A percentile compares a stretch with the other conserved stretches of the same genome.
Conservation (phyloP, 2,113 vertebrate species). For the Junco hyemalis region DNA sequence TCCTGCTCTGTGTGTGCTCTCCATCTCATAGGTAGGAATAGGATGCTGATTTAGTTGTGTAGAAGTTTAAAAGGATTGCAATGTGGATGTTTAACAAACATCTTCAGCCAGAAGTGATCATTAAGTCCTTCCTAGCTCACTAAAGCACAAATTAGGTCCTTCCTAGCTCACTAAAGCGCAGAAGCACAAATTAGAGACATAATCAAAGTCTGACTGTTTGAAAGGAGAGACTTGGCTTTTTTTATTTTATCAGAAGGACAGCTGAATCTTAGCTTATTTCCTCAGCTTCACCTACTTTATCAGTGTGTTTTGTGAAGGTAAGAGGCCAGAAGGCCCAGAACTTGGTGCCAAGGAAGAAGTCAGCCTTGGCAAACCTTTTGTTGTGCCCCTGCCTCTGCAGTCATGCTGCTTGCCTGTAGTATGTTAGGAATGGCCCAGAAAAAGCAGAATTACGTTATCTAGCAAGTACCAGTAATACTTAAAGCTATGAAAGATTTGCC, state of each 20-base stretch:
- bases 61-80: neutral
- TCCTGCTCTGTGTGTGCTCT: neutral
- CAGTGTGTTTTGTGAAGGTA: neutral
- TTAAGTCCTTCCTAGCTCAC: neutral
- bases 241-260: neutral
- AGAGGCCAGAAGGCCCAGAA: neutral
- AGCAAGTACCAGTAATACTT: slow-evolving; percentile 43
- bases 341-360: neutral
- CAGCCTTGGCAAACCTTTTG: neutral
- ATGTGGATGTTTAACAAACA: neutral
- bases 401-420: neutral
- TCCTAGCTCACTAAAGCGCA: neutral
- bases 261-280: neutral
- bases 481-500: slow-evolving; percentile 3
- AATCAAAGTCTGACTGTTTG: neutral
- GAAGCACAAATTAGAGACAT: neutral
- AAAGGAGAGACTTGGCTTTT: neutral
- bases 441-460: slow-evolving; percentile 42
- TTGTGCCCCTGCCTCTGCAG: neutral
- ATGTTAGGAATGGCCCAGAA: slow-evolving; percentile 21
- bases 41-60: neutral
- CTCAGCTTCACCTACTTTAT: neutral
- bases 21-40: neutral
- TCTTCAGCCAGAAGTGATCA: neutral
- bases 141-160: neutral